A percentile compares a stretch with the other conserved stretches of the same genome.
Conservation (phyloP, 1,140 invertebrate genomes). For the Drosophila tani region DNA sequence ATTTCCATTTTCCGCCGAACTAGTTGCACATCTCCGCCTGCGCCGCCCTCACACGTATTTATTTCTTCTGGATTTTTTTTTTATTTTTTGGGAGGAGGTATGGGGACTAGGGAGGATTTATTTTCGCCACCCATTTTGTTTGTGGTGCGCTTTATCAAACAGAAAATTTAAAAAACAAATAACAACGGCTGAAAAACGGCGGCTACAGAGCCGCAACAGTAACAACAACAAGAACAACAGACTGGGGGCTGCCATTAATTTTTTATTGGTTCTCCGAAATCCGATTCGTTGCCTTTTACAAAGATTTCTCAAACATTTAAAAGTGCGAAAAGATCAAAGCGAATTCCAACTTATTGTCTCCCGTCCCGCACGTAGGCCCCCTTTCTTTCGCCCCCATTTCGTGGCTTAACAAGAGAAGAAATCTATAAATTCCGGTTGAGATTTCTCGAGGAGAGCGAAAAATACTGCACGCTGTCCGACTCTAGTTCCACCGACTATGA, state of each 20-base stretch:
- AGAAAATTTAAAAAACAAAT: slow-evolving; percentile 83
- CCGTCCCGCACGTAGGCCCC: slow-evolving; percentile 11
- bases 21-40: slow-evolving; percentile 69
- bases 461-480: slow-evolving; percentile 8
- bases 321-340: slow-evolving; percentile 83
- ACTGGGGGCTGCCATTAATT: slow-evolving; percentile 70
- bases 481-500: slow-evolving; percentile 6
- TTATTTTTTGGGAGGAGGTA: slow-evolving; percentile 10
- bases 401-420: slow-evolving; percentile 61
- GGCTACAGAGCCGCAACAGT: slow-evolving; percentile 8
- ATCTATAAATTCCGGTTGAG: slow-evolving; percentile 56
- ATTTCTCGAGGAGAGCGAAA: slow-evolving; percentile 31
- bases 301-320: slow-evolving; percentile 83
- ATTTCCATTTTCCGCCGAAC: slow-evolving; percentile 67
- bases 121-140: slow-evolving; percentile 83
- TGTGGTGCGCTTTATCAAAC: slow-evolving; percentile 79
- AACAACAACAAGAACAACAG: slow-evolving; percentile 51
- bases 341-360: slow-evolving; percentile 80
- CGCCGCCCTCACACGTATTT: slow-evolving; percentile 46
- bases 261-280: slow-evolving; percentile 82
- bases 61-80: slow-evolving; percentile 43
- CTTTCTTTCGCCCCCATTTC: slow-evolving; percentile 3
- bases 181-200: slow-evolving; percentile 48
- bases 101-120: slow-evolving; percentile 16
- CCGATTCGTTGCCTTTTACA: slow-evolving; percentile 79